Percentiles rank a stretch among this genome's conserved stretches.
Evolutionary conservation across 2,113 vertebrate genomes (phyloP).

Genomic region (Falcunculus frontatus): DNA sequence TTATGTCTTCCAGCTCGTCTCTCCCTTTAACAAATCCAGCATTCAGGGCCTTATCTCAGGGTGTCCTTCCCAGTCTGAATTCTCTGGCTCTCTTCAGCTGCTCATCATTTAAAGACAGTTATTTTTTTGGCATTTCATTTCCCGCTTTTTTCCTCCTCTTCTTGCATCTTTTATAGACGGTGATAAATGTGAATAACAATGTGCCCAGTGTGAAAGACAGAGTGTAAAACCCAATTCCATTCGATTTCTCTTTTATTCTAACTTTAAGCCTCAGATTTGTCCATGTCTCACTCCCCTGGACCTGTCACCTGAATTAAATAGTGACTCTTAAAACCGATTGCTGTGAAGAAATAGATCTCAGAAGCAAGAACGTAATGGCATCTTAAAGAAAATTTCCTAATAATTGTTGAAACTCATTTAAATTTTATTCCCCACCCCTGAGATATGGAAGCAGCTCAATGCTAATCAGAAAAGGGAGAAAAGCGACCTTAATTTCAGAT

Average conservation of each 20-base stretch:
- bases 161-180: conserved; percentile 55
- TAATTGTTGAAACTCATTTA: conserved; percentile 42
- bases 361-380: background rate
- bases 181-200: conserved; percentile 65
- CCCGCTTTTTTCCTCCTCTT: conserved; percentile 19
- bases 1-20: background rate
- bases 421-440: conserved; percentile 51
- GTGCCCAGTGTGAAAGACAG: background rate
- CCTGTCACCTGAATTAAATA: conserved; percentile 54
- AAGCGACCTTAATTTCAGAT: conserved; percentile 54
- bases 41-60: background rate
- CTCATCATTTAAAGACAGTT: conserved; percentile 45
- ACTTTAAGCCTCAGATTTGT: conserved; percentile 37
- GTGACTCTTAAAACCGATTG: conserved; percentile 37
- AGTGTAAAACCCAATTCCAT: conserved; percentile 48
- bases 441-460: background rate
- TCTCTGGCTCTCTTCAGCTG: conserved; percentile 24
- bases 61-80: conserved; percentile 28
- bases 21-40: conserved; percentile 5
- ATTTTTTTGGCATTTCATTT: conserved; percentile 62
- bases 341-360: conserved; percentile 31
- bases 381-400: conserved; percentile 48
- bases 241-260: conserved; percentile 34
- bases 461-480: conserved; percentile 32
- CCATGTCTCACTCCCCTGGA: conserved; percentile 29